Base-by-base conservation (phyloP, 2,888 invertebrate genomes). In the Agriopis marginaria region DNA sequence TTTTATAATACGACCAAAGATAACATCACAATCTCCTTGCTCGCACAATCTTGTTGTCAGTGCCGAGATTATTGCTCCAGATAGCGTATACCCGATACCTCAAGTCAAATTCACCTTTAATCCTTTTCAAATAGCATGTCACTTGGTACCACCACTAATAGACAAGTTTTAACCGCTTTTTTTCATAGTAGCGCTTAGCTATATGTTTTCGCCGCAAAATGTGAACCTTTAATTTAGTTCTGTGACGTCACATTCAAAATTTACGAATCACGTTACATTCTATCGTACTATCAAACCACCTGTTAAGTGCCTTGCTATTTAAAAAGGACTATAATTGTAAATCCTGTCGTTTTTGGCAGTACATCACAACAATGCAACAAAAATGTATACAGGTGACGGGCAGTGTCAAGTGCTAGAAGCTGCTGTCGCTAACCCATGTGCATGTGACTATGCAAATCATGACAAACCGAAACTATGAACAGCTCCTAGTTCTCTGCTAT, bases 1-100 rank as follows among this genome's bases (percentile, higher is more conserved):
- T 54, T 2, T 53, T 14, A 32, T 49, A 39, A 49, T 60, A 56
- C 42, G 2, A 56, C 55, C 42, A 42, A 56, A 56, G 42, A 56
- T 56, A 42, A 1, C 42, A 56, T 7, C 42, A 42, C 17, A 0
- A 39, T 39, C 0, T 11, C n/a, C 9, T 4, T 40, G 12, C 17
- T 17, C 8, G n/a, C 17, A 23, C 17, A 7, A 14, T 12, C 14
- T n/a, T 42, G 5, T 42, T 53, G 32, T 40, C 7, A 54, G 53
- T 40, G n/a, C n/a, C n/a, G 40, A 9, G 17, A 42, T 56, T 42
- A 14, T 14, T 5, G 10, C 10, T 56, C 17, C 39, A 40, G 7
- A 7, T 56, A 9, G 7, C 40, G 39, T 54, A 55, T 2, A 8
- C 39, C 14, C 39, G 6, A 39, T 39, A n/a, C 50, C 50, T 9